These are phyloP conservation scores for Halcyon badia DNA, from an alignment of 2,797 vertebrate species.

Conservation along the genomic window DNA sequence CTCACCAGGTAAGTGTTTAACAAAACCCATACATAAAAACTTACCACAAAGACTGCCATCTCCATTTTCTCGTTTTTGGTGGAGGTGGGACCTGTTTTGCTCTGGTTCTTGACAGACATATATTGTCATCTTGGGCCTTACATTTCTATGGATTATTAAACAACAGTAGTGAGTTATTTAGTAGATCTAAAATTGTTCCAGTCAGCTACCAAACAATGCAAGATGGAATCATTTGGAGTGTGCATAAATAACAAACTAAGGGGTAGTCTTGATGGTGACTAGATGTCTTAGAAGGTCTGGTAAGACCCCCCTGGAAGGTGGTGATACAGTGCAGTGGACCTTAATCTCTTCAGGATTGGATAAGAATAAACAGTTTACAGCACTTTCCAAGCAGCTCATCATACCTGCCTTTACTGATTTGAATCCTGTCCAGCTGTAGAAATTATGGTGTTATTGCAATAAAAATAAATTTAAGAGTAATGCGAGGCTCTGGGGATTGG, in stretches of 20 bases:
- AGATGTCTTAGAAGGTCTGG: not conserved
- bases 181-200: not conserved
- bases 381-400: not conserved
- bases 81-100: slow-evolving; percentile 81
- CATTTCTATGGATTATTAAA: slow-evolving; percentile 78
- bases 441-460: not conserved
- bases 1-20: not conserved
- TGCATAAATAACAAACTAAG: not conserved
- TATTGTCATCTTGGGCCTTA: slow-evolving; percentile 93
- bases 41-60: slow-evolving; percentile 83
- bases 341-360: not conserved
- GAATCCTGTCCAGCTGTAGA: not conserved
- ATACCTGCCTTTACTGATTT: not conserved
- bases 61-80: slow-evolving; percentile 81
- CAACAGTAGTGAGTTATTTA: not conserved
- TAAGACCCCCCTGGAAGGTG: not conserved
- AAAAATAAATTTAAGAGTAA: not conserved
- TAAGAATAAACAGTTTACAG: not conserved
- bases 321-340: not conserved
- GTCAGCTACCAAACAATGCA: not conserved
- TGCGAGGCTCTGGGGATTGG: not conserved
- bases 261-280: not conserved
- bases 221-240: not conserved
- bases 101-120: slow-evolving; percentile 92
- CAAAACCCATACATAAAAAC: slow-evolving; percentile 5